A percentile compares a stretch with the other conserved stretches of the same genome.
These are phyloP conservation scores for Liposcelis brunnea DNA, from an alignment of 2,888 invertebrate species.

Conservation along the genomic window DNA sequence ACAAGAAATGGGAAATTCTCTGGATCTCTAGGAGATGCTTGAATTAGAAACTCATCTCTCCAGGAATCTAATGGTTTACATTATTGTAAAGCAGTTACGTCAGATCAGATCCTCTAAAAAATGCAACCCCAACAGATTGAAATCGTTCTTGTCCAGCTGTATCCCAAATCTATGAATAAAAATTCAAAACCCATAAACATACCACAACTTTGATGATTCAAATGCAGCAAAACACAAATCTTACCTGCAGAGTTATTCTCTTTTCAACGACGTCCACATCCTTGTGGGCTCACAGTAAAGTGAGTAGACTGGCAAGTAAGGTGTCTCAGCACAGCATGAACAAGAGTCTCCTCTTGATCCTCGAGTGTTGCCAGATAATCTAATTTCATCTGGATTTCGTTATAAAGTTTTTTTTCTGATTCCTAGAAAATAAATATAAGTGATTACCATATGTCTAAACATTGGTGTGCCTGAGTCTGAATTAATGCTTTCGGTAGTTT, in stretches of 20 bases:
- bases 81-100: constrained; percentile 94
- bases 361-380: constrained; percentile 56
- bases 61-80: constrained; percentile 98
- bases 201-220: too few species aligned
- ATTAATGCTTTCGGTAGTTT: too few species aligned
- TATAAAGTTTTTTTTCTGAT: constrained; percentile 68
- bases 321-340: too few species aligned
- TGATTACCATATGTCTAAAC: too few species aligned
- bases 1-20: constrained; percentile 99
- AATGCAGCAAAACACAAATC: too few species aligned
- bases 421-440: too few species aligned
- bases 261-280: too few species aligned
- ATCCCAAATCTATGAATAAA: constrained; percentile 71
- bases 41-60: constrained; percentile 94
- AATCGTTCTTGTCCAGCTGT: constrained; percentile 97
- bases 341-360: constrained; percentile 13
- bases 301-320: too few species aligned
- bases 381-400: constrained; percentile 95
- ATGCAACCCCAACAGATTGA: constrained; percentile 95
- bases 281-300: too few species aligned
- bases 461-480: too few species aligned
- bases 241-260: too few species aligned
- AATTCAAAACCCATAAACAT: too few species aligned
- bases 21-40: constrained; percentile 90
- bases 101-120: constrained; percentile 98